phyloP scores from a whole-genome alignment of 2,888 invertebrate genomes.

The Conus canariensis region DNA sequence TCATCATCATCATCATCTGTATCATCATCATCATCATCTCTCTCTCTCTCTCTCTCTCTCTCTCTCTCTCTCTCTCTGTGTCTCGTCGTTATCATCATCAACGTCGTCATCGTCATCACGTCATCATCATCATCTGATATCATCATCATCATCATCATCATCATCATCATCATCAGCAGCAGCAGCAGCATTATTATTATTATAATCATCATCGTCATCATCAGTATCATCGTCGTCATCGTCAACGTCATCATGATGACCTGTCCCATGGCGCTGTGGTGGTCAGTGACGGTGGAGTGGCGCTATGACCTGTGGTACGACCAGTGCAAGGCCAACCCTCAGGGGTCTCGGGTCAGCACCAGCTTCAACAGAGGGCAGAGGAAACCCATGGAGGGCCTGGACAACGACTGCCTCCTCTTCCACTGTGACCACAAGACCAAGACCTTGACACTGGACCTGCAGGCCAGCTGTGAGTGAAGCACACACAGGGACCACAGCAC shows the following conservation, averaged over 20 bases:
- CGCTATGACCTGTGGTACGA: not conserved
- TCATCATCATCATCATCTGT: not conserved
- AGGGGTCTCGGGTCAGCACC: not conserved
- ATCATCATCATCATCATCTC: not conserved
- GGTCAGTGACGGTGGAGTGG: not conserved
- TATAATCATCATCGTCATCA: not conserved
- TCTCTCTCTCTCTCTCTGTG: no score
- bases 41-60: no score
- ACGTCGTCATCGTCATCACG: no score
- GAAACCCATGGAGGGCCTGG: not conserved
- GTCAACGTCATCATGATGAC: no score
- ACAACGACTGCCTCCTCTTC: slow-evolving; percentile 1
- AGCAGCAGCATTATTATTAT: not conserved
- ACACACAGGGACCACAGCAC: no score
- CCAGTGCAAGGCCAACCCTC: not conserved
- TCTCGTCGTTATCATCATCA: not conserved
- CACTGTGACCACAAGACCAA: not conserved
- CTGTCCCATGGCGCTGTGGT: no score
- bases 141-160: not conserved
- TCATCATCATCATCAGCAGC: not conserved
- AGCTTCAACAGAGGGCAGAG: not conserved
- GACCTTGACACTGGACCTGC: not conserved
- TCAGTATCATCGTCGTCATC: no score
- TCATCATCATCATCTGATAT: not conserved
- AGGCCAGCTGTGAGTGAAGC: not conserved